phyloP scores from a whole-genome alignment of 1,140 invertebrate genomes.

The Oedothorax gibbosus region DNA sequence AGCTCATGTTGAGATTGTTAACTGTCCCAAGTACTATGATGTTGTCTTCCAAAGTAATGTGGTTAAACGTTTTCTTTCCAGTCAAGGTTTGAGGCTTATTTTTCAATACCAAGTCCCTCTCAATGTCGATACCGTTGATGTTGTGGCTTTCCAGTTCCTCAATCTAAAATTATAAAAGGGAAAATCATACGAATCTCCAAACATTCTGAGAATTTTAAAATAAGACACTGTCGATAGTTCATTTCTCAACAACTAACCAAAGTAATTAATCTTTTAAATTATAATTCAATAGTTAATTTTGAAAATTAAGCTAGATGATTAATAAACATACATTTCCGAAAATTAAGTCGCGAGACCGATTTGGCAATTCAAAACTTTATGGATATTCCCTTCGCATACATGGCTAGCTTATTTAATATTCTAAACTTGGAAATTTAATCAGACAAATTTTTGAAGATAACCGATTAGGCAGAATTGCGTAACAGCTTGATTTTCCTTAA shows the following conservation, averaged over 20 bases:
- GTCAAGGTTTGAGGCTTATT: slow-evolving; percentile 25
- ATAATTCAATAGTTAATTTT: neutral
- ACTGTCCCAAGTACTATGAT: slow-evolving; percentile 7
- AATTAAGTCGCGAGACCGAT: too few relatives aligned
- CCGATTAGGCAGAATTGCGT: too few relatives aligned
- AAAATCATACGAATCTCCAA: neutral
- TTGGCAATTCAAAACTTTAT: too few relatives aligned
- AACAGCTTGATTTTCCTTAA: too few relatives aligned
- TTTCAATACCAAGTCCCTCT: slow-evolving; percentile 45
- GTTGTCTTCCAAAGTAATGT: slow-evolving; percentile 43
- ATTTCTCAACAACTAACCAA: neutral
- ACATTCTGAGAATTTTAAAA: neutral
- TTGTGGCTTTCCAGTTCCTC: slow-evolving; percentile 18
- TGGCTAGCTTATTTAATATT: too few relatives aligned
- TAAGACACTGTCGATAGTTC: neutral
- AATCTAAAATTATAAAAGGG: slow-evolving; percentile 39
- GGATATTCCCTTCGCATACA: too few relatives aligned
- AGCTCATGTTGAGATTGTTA: slow-evolving; percentile 44
- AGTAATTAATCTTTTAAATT: too few relatives aligned
- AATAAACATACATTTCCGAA: too few relatives aligned
- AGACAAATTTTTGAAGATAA: too few relatives aligned
- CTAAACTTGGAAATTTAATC: too few relatives aligned
- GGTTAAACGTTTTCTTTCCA: slow-evolving; percentile 40
- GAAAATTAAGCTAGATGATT: neutral
- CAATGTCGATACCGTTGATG: slow-evolving; percentile 57